Conservation (phyloP, 2,797 vertebrate species). For the Pipistrellus kuhlii region DNA sequence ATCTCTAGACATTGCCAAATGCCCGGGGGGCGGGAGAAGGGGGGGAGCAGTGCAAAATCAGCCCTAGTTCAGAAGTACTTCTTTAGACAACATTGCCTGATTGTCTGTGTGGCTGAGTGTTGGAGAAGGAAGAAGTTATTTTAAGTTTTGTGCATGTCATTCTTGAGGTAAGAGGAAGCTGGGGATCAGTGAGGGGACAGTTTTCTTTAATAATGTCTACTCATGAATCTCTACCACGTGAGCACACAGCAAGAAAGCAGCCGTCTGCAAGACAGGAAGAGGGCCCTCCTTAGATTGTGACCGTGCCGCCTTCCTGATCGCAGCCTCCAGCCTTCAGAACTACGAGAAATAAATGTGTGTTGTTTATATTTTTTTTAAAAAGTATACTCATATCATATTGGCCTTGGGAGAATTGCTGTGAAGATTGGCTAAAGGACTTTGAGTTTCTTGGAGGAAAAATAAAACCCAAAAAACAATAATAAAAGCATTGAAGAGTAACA, state of each 20-base stretch:
- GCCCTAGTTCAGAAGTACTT: neutral
- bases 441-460: constrained; percentile 30
- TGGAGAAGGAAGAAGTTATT: neutral
- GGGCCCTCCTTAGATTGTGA: no score
- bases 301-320: no score
- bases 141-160: neutral
- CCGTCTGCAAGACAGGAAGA: no score
- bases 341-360: no score
- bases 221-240: neutral
- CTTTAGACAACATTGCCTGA: neutral
- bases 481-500: neutral
- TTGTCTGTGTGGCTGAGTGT: neutral
- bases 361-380: no score
- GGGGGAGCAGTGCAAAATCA: neutral
- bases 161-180: neutral
- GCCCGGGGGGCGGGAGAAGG: fast-evolving
- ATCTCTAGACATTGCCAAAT: neutral
- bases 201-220: constrained; percentile 46
- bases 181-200: neutral
- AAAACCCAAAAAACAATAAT: neutral
- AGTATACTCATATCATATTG: neutral
- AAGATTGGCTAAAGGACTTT: constrained; percentile 34
- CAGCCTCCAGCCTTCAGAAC: no score
- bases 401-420: constrained; percentile 4
- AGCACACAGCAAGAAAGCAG: no score